phyloP scores from a whole-genome alignment of 53 echinoderm and acorn worm species.

The Echinarachnius parma region DNA sequence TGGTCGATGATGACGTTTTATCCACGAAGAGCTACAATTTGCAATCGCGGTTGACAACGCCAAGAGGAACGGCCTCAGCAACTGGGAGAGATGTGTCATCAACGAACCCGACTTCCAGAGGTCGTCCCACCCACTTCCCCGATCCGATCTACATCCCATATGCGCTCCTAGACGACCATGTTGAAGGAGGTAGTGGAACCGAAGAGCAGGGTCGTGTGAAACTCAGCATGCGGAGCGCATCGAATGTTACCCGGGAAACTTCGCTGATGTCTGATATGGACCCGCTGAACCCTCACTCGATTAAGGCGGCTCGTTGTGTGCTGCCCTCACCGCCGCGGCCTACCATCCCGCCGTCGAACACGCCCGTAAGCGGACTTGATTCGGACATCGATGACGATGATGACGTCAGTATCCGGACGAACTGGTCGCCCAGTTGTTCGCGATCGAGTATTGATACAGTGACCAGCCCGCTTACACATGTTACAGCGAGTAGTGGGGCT shows the following conservation, averaged over 20 bases:
- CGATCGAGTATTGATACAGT: background rate
- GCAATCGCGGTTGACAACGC: constrained; percentile 1
- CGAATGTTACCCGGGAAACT: constrained; percentile 12
- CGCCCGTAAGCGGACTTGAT: constrained; percentile 16
- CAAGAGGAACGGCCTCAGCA: too few species aligned
- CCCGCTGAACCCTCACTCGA: background rate
- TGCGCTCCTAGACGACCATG: background rate
- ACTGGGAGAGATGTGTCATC: too few species aligned
- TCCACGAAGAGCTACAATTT: background rate
- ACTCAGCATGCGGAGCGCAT: constrained; percentile 12
- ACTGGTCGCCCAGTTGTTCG: constrained; percentile 28
- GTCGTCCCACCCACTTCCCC: background rate
- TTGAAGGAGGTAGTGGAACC: background rate
- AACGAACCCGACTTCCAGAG: too few species aligned
- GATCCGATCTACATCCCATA: constrained; percentile 34
- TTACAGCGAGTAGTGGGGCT: too few species aligned
- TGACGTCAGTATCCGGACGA: constrained; percentile 26
- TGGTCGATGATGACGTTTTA: too few species aligned
- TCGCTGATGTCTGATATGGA: constrained; percentile 32
- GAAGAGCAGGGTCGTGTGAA: background rate
- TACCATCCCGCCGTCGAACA: constrained; percentile 24
- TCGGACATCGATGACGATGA: background rate
- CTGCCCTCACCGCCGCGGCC: background rate
- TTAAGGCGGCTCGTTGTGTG: background rate
- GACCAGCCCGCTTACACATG: too few species aligned